phyloP scores from a whole-genome alignment of 2,113 vertebrate genomes.

The Colaptes auratus region DNA sequence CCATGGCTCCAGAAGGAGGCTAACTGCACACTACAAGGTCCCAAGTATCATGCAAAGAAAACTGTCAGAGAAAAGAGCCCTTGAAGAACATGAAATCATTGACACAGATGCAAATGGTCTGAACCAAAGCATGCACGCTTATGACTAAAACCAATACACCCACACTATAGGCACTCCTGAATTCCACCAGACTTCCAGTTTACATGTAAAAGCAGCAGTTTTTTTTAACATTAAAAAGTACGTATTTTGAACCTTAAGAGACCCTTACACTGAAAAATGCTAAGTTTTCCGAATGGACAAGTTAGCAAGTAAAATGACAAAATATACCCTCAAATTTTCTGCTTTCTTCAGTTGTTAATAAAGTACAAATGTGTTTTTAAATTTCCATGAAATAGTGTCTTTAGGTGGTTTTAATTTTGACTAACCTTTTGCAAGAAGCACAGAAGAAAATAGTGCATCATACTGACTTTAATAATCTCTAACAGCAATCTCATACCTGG shows the following conservation, averaged over 20 bases:
- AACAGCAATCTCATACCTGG: background rate
- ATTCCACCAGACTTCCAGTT: background rate
- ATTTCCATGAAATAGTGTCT: background rate
- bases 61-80: background rate
- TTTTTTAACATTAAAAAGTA: background rate
- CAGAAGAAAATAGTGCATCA: background rate
- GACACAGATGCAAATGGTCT: slow-evolving; percentile 22
- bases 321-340: background rate
- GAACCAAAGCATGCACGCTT: background rate
- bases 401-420: background rate
- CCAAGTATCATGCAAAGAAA: slow-evolving; percentile 34
- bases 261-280: background rate
- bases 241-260: background rate
- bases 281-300: background rate
- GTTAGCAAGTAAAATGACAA: background rate
- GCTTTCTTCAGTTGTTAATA: background rate
- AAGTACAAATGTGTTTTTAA: background rate
- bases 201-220: background rate
- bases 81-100: background rate
- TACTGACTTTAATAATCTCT: background rate
- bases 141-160: background rate
- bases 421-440: background rate
- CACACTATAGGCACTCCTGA: background rate
- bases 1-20: background rate
- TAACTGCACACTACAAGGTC: slow-evolving; percentile 44